Conservation (phyloP, 1,140 invertebrate genomes). For the Berghia stephanieae region DNA sequence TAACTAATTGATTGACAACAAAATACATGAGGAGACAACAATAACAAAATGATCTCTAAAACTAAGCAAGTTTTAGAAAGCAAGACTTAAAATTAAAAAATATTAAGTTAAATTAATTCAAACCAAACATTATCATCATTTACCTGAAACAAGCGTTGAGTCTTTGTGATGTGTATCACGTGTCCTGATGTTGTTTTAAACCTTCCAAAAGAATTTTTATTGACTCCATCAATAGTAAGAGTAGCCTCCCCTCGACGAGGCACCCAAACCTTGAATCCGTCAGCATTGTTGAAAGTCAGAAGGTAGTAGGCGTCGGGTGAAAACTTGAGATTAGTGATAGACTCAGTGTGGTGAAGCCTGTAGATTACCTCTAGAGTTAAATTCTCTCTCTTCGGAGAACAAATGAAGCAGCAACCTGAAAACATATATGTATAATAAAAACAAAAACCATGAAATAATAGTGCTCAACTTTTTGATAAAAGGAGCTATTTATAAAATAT, state of each 20-base stretch:
- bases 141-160: not conserved
- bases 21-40: too few relatives aligned
- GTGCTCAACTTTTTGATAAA: too few relatives aligned
- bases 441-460: too few relatives aligned
- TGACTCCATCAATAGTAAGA: not conserved
- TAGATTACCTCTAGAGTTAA: not conserved
- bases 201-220: not conserved
- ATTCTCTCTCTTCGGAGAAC: not conserved
- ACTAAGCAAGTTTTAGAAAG: too few relatives aligned
- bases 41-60: too few relatives aligned
- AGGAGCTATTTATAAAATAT: too few relatives aligned
- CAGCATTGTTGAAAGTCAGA: not conserved
- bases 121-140: too few relatives aligned
- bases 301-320: slow-evolving; percentile 16
- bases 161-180: not conserved
- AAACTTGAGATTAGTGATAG: not conserved
- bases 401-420: slow-evolving; percentile 17
- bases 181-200: not conserved
- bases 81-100: too few relatives aligned
- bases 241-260: not conserved
- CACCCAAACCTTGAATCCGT: slow-evolving; percentile 13
- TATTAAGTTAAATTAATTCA: too few relatives aligned
- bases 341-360: not conserved
- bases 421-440: too few relatives aligned
- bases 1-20: too few relatives aligned